These are phyloP conservation scores for Proteles cristata DNA, from an alignment of 2,113 vertebrate genomes.

Conservation along the genomic window DNA sequence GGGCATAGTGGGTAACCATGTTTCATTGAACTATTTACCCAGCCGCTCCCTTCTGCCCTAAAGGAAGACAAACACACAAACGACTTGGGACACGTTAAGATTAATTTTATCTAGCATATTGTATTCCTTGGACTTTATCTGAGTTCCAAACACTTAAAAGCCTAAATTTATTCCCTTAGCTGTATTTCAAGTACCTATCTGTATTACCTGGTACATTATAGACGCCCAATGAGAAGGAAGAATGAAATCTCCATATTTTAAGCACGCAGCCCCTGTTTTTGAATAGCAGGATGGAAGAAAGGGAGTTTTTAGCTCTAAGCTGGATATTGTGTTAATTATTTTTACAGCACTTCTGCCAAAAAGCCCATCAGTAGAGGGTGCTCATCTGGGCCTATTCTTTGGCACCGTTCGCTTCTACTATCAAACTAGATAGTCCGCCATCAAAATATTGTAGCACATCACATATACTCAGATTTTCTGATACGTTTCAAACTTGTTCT, in stretches of 20 bases:
- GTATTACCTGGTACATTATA: not conserved
- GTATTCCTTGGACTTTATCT: not conserved
- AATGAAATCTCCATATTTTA: not conserved
- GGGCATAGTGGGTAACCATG: slow-evolving; percentile 10
- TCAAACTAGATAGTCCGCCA: not conserved
- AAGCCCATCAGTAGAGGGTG: not conserved
- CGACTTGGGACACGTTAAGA: not conserved
- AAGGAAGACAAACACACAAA: slow-evolving; percentile 56
- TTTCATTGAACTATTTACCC: slow-evolving; percentile 69
- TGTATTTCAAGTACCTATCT: not conserved
- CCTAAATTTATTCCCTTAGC: not conserved
- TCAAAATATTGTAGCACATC: not conserved
- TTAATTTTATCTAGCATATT: slow-evolving; percentile 45
- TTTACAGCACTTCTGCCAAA: not conserved
- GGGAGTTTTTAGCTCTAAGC: not conserved
- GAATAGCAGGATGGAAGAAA: slow-evolving; percentile 48
- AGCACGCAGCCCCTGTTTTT: not conserved
- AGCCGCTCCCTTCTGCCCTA: slow-evolving; percentile 55
- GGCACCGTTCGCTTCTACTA: not conserved
- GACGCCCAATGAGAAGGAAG: not conserved
- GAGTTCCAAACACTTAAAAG: not conserved
- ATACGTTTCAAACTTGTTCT: not conserved
- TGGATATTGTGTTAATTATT: not conserved
- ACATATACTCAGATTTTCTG: not conserved
- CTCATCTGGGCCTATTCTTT: not conserved